Conservation (phyloP, 2,113 vertebrate genomes). For the Panurus biarmicus region DNA sequence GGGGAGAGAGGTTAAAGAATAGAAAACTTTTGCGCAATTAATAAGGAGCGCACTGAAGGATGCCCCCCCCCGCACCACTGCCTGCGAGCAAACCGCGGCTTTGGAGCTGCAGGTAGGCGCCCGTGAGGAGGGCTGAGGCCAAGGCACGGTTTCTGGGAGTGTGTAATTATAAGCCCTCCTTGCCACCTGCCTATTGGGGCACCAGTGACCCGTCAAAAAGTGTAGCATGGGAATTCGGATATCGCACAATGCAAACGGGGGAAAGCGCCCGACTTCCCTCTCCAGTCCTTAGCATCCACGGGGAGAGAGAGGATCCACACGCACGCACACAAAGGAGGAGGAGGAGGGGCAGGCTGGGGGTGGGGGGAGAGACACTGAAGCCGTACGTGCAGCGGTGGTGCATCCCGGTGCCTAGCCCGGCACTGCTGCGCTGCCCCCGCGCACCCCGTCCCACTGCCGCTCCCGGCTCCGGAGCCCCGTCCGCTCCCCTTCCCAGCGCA, state of each 20-base stretch:
- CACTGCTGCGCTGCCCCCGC: not conserved
- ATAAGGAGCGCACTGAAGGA: not conserved
- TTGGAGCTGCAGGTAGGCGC: conserved; percentile 13
- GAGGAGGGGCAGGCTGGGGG: conserved; percentile 10
- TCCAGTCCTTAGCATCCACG: conserved; percentile 24
- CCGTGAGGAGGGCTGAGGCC: conserved; percentile 19
- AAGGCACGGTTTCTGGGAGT: conserved; percentile 56
- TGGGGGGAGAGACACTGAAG: not conserved
- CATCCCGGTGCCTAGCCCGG: not conserved
- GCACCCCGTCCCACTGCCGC: not conserved
- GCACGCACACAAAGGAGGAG: conserved; percentile 21
- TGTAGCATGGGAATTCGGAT: conserved; percentile 95
- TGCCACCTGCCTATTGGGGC: conserved; percentile 94
- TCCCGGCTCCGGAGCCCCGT: not conserved
- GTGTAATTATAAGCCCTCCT: conserved; percentile 91
- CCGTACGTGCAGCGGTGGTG: not conserved
- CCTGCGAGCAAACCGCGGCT: not conserved
- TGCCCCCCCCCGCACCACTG: not conserved
- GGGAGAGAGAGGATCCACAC: conserved; percentile 34
- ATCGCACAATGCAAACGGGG: conserved; percentile 75
- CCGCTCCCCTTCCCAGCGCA: not conserved
- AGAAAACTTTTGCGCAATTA: conserved; percentile 43
- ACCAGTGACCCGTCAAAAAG: conserved; percentile 98
- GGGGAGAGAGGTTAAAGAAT: not conserved
- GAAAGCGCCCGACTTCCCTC: conserved; percentile 70